Evolutionary conservation across 2,888 invertebrate species (phyloP).

Genomic region (Bimastos eiseni): DNA sequence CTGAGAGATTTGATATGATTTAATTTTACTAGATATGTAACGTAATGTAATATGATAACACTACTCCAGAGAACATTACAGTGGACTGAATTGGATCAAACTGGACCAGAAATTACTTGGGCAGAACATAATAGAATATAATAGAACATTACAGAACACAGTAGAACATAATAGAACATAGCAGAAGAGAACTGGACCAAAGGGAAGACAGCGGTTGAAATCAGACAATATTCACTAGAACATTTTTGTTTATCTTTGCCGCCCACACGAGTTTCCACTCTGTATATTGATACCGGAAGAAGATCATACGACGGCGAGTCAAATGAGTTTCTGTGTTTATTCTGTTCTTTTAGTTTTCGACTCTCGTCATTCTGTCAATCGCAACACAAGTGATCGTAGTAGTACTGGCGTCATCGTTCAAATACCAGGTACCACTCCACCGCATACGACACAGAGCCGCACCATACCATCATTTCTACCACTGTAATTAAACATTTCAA

Average conservation of each 20-base stretch:
- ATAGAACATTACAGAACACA: too few species aligned
- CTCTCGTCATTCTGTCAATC: slow-evolving; percentile 9
- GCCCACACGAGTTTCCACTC: not conserved
- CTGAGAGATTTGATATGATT: too few species aligned
- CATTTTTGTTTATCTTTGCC: not conserved
- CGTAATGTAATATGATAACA: too few species aligned
- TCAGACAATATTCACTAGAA: too few species aligned
- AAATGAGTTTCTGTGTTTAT: not conserved
- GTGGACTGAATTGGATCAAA: too few species aligned
- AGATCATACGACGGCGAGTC: not conserved
- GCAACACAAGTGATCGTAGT: slow-evolving; percentile 10
- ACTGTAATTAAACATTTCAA: not conserved
- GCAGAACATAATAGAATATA: too few species aligned
- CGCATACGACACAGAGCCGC: not conserved
- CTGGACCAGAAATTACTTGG: too few species aligned
- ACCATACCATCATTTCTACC: not conserved
- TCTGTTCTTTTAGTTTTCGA: not conserved
- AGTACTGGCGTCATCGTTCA: not conserved
- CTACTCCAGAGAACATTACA: too few species aligned
- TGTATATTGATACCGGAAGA: not conserved
- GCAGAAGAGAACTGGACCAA: not conserved
- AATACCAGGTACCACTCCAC: not conserved
- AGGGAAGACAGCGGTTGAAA: not conserved
- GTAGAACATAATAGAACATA: not conserved
- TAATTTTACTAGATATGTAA: too few species aligned